A percentile compares a stretch with the other conserved stretches of the same genome.
Evolutionary conservation across 2,888 invertebrate species (phyloP).

Genomic region (Neoitamus cyanurus): DNA sequence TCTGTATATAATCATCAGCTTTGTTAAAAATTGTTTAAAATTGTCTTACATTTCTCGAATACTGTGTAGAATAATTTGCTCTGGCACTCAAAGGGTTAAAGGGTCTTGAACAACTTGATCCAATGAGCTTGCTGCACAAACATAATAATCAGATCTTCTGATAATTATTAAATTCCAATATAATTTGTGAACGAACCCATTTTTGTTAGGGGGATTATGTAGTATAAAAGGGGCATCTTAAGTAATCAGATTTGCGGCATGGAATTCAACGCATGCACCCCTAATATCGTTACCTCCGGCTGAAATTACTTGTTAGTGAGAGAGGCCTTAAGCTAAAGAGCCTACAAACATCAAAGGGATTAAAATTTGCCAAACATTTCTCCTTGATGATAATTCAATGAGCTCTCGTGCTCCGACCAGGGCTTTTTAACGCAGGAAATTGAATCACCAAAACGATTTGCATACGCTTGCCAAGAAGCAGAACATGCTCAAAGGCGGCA

Average conservation of each 20-base stretch:
- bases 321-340: background rate
- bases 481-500: background rate
- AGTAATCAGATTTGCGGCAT: background rate
- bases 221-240: background rate
- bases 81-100: no score
- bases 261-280: background rate
- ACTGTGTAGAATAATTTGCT: no score
- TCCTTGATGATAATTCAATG: slow-evolving; percentile 17
- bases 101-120: no score
- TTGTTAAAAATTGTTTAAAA: no score
- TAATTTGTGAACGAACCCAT: no score
- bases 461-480: slow-evolving; percentile 23
- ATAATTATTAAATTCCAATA: background rate
- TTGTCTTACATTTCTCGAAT: no score
- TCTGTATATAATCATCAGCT: no score
- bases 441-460: slow-evolving; percentile 34
- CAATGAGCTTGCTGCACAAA: no score
- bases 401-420: background rate
- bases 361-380: slow-evolving; percentile 25
- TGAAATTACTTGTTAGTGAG: slow-evolving; percentile 4
- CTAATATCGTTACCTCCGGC: background rate
- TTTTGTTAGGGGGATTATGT: background rate
- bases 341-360: slow-evolving; percentile 22
- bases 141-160: no score
- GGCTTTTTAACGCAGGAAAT: slow-evolving; percentile 24